A percentile compares a stretch with the other conserved stretches of the same genome.
Evolutionary conservation across 2,888 invertebrate genomes (phyloP).

Genomic region (Timema podura): DNA sequence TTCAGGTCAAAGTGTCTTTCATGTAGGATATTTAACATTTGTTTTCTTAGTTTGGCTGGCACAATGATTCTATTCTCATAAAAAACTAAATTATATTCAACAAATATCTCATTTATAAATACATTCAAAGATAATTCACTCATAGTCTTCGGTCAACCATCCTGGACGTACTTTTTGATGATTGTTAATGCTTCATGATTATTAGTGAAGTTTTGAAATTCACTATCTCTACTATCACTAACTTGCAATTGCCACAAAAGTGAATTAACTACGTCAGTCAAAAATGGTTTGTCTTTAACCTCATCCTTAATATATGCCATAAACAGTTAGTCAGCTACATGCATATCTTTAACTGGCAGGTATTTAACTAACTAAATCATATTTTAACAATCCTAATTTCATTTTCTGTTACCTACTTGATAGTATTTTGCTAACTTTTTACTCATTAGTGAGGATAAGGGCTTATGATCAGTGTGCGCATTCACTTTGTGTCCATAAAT

Average conservation of each 20-base stretch:
- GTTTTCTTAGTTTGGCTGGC: not conserved
- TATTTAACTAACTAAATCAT: not conserved
- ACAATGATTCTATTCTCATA: not conserved
- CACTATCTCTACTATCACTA: too few species aligned
- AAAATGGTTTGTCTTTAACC: not conserved
- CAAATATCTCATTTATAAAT: not conserved
- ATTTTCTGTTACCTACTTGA: not conserved
- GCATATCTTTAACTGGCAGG: not conserved
- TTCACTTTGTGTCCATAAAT: not conserved
- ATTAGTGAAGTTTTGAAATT: too few species aligned
- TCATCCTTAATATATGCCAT: not conserved
- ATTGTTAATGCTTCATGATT: too few species aligned
- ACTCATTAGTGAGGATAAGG: not conserved
- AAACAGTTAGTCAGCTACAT: slow-evolving; percentile 5
- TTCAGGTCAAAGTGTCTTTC: not conserved
- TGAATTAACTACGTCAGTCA: too few species aligned
- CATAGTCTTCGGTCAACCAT: too few species aligned
- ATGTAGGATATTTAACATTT: not conserved
- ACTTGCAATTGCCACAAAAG: too few species aligned
- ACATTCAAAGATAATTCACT: too few species aligned
- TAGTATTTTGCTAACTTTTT: not conserved
- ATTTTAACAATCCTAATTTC: not conserved
- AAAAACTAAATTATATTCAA: not conserved
- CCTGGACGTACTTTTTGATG: too few species aligned
- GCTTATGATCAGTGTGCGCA: not conserved